These are phyloP conservation scores for Maccullochella peelii DNA, from an alignment of 2,113 vertebrate genomes.

Conservation along the genomic window DNA sequence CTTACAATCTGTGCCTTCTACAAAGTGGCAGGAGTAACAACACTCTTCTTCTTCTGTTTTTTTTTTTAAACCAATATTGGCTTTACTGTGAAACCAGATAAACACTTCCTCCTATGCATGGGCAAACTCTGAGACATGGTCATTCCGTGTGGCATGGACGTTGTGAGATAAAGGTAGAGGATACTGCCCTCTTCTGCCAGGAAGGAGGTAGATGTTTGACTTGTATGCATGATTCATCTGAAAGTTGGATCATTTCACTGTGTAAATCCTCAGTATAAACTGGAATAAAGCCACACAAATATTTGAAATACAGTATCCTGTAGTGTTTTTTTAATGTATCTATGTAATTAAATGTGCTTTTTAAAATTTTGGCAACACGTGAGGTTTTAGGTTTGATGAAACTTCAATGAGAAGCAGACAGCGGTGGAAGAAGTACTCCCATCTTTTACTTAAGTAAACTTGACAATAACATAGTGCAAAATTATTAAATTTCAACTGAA, in stretches of 20 bases:
- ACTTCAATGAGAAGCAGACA: neutral
- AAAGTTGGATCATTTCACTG: neutral
- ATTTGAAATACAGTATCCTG: neutral
- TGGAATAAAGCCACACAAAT: conserved; percentile 55
- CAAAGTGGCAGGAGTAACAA: conserved; percentile 29
- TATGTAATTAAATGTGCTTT: neutral
- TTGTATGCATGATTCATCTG: conserved; percentile 27
- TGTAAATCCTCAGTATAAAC: conserved; percentile 10
- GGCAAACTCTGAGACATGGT: neutral
- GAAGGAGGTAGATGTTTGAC: conserved; percentile 11
- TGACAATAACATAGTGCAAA: neutral
- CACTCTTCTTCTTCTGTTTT: neutral
- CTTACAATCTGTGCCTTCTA: conserved; percentile 60
- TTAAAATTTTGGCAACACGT: too few species aligned
- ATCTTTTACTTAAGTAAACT: neutral
- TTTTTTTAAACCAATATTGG: conserved; percentile 1
- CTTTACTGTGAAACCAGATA: conserved; percentile 36
- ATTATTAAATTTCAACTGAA: neutral
- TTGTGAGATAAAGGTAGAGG: conserved; percentile 27
- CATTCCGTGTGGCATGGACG: neutral
- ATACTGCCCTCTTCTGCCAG: conserved; percentile 69
- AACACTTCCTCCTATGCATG: conserved; percentile 26
- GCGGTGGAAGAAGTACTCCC: neutral
- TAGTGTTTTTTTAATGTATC: neutral
- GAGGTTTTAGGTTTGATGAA: neutral